These are phyloP conservation scores for Synanthedon myopaeformis DNA, from an alignment of 2,888 invertebrate species.

Conservation along the genomic window DNA sequence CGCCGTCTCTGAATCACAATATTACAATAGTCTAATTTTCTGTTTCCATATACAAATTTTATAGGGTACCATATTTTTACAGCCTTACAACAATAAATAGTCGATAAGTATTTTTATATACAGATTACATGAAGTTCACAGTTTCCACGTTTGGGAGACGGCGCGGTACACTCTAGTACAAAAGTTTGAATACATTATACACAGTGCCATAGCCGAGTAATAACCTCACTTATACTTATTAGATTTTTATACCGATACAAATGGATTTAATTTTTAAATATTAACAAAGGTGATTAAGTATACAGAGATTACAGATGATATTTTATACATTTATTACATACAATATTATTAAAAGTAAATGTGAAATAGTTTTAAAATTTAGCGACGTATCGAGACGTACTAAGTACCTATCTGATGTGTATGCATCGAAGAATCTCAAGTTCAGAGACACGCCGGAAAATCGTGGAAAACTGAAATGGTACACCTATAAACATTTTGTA, in stretches of 20 bases:
- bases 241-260: constrained; percentile 71
- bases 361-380: constrained; percentile 64
- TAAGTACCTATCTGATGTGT: constrained; percentile 31
- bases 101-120: constrained; percentile 65
- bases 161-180: constrained; percentile 35
- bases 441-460: constrained; percentile 13
- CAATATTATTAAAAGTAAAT: constrained; percentile 66
- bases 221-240: constrained; percentile 69
- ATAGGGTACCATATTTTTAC: constrained; percentile 16
- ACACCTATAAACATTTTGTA: constrained; percentile 1
- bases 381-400: constrained; percentile 50
- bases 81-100: constrained; percentile 65
- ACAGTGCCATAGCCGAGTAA: constrained; percentile 65
- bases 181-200: constrained; percentile 63
- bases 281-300: constrained; percentile 69
- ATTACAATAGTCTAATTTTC: constrained; percentile 45
- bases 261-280: constrained; percentile 72
- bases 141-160: constrained; percentile 12
- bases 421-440: constrained; percentile 18
- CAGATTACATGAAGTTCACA: constrained; percentile 36
- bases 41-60: constrained; percentile 27
- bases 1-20: constrained; percentile 31
- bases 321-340: constrained; percentile 71
- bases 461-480: constrained; percentile 22
- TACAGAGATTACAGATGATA: constrained; percentile 71